These are phyloP conservation scores for Anorthoa munda DNA, from an alignment of 2,888 invertebrate species.

Conservation along the genomic window DNA sequence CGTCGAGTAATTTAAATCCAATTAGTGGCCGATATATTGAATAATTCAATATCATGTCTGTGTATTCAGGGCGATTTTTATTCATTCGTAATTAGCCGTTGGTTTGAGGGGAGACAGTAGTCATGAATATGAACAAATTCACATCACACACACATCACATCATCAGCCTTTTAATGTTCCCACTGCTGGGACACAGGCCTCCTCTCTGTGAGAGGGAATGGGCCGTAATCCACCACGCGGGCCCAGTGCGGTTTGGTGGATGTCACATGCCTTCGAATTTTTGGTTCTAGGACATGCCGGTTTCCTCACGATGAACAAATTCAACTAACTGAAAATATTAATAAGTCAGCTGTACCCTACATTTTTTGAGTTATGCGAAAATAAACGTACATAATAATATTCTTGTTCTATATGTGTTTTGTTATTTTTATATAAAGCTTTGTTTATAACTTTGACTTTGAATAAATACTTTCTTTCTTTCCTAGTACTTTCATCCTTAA, in stretches of 20 bases:
- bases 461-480: background rate
- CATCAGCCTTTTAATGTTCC: no score
- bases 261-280: no score
- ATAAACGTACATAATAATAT: background rate
- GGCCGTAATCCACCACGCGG: no score
- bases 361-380: background rate
- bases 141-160: no score
- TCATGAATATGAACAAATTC: background rate
- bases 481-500: background rate
- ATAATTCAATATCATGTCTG: constrained; percentile 36
- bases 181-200: no score
- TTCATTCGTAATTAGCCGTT: background rate
- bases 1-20: constrained; percentile 54
- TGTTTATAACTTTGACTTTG: no score
- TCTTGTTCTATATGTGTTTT: background rate
- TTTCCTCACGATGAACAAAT: no score
- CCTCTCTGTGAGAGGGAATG: no score
- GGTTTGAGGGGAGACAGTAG: background rate
- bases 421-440: background rate
- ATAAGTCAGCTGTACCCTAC: background rate
- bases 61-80: background rate
- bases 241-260: no score
- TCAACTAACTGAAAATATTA: no score
- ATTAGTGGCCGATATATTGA: constrained; percentile 45
- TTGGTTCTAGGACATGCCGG: no score